Percentiles rank a stretch among this genome's conserved stretches.
These are phyloP conservation scores for Ernsta delagoae DNA, from an alignment of 2,888 invertebrate genomes.

Conservation along the genomic window DNA sequence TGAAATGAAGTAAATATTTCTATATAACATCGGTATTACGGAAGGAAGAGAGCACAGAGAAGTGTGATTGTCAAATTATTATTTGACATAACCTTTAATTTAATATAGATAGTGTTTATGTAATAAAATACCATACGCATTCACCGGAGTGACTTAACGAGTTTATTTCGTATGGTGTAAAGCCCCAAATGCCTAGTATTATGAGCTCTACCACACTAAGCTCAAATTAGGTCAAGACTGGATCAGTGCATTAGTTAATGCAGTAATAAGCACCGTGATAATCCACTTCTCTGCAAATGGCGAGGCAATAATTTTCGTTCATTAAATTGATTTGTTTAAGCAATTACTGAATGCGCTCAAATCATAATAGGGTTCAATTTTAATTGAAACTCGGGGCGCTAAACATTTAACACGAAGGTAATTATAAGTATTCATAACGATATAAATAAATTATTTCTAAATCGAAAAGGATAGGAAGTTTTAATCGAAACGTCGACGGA, in stretches of 20 bases:
- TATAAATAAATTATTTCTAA: constrained; percentile 70
- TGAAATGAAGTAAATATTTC: no score
- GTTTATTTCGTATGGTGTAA: neutral
- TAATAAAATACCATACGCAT: no score
- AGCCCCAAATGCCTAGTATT: neutral
- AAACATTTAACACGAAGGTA: constrained; percentile 13
- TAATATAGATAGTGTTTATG: no score
- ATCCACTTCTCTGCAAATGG: neutral
- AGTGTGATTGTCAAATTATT: no score
- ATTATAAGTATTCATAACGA: constrained; percentile 56
- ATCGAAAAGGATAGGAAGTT: constrained; percentile 52
- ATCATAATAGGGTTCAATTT: neutral
- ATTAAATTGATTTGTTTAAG: neutral
- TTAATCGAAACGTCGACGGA: constrained; percentile 60
- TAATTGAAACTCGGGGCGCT: constrained; percentile 16
- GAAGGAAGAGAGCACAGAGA: no score
- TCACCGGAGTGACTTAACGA: no score
- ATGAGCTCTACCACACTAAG: constrained; percentile 2
- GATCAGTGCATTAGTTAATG: neutral
- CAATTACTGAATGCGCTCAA: neutral
- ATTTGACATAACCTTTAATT: no score
- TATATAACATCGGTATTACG: no score
- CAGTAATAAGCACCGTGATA: neutral
- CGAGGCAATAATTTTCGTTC: neutral
- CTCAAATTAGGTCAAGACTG: neutral